Evolutionary conservation across 2,797 vertebrate genomes (phyloP), one percentile per base, ranked within the genome.

Genomic region (Coregonus ussuriensis): DNA sequence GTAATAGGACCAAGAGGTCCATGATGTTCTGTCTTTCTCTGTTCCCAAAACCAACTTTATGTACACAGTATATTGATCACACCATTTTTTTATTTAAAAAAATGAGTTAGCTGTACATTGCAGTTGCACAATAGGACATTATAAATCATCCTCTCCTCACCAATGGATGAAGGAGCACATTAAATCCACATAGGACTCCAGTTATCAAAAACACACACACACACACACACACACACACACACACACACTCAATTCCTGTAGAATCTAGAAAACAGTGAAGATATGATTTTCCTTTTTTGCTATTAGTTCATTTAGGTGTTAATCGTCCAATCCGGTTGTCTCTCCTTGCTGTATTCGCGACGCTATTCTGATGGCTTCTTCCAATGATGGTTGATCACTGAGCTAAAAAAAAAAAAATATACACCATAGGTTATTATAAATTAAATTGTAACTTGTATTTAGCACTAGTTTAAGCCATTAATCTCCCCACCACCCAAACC

Each of bases 341-440:
- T 99, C 98, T 84, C 98, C 98, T 90, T 99, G 98, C 77, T 99
- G 98, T 96, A 99, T 99, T 91, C 98, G 95, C 75, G 98, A 99
- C 77, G 98, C 98, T 95, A 99, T 99, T 93, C 98, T 95, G 90
- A 99, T 99, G 92, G 98, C 98, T 95, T 99, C 98, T 93, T 99
- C 98, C 90, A 99, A 89, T 51, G 98, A 98, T 63, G 97, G 98
- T 87, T 98, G 97, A 88, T 99, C 98, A 88, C 96, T 97, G 75
- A 99, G 96, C 98, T 99, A 88, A 83, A 88, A 53, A 47, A 77
- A 68, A 62, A 66, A 74, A 37, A 83, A 16, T 52, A 63, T 1
- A n/a, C 0, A 86, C 75, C 68, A 80, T 2, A 72, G 47, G 79
- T 37, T 41, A 68, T 13, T 16, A 35, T 7, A 16, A 6, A 35